Conservation (phyloP, 1,140 invertebrate species). For the Oscheius sp. region DNA sequence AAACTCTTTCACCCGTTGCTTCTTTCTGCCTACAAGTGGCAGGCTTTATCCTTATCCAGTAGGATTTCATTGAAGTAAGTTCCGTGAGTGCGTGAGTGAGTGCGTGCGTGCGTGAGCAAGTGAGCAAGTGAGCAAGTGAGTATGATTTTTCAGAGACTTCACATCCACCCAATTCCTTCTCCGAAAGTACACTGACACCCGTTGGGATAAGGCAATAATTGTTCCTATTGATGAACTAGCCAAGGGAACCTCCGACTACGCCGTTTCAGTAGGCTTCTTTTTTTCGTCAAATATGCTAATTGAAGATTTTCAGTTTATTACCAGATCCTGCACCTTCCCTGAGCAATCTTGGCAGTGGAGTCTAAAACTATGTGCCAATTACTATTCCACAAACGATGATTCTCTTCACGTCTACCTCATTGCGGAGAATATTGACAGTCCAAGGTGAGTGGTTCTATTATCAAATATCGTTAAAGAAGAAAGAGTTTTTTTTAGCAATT, state of each 20-base stretch:
- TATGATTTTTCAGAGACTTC: conserved; percentile 59
- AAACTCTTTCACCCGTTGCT: conserved; percentile 61
- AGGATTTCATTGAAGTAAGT: conserved; percentile 45
- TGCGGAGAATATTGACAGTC: conserved; percentile 63
- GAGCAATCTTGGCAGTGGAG: conserved; percentile 64
- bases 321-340: conserved; percentile 62
- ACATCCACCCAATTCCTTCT: conserved; percentile 61
- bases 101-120: background rate
- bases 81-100: background rate
- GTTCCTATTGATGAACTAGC: conserved; percentile 4
- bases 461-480: too few species aligned
- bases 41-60: conserved; percentile 61
- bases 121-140: background rate
- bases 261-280: background rate
- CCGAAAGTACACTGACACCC: conserved; percentile 63
- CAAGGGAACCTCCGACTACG: conserved; percentile 14
- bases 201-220: conserved; percentile 62
- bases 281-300: background rate
- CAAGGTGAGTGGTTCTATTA: too few species aligned
- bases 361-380: conserved; percentile 38
- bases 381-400: conserved; percentile 2
- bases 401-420: conserved; percentile 59
- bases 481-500: too few species aligned
- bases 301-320: conserved; percentile 62
- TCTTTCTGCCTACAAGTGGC: conserved; percentile 63